phyloP scores from a whole-genome alignment of 2,888 invertebrate genomes.

The Noctua janthe region DNA sequence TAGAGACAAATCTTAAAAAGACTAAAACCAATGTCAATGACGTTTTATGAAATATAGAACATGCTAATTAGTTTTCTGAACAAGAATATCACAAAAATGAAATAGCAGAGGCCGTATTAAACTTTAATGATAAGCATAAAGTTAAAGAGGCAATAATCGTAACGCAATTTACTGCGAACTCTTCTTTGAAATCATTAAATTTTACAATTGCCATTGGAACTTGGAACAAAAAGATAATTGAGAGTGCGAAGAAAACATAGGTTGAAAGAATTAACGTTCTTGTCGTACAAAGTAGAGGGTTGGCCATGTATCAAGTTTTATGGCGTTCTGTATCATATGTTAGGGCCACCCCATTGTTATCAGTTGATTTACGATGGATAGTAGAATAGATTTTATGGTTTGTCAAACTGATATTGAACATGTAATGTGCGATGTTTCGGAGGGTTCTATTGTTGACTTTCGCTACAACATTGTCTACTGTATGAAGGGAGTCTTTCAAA shows the following conservation, averaged over 20 bases:
- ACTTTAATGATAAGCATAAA: constrained; percentile 38
- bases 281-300: constrained; percentile 44
- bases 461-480: constrained; percentile 60
- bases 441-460: constrained; percentile 66
- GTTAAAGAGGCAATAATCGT: constrained; percentile 42
- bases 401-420: constrained; percentile 78
- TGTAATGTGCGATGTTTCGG: constrained; percentile 66
- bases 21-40: constrained; percentile 22
- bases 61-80: constrained; percentile 10
- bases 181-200: constrained; percentile 41
- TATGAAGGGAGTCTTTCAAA: constrained; percentile 51
- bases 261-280: constrained; percentile 34
- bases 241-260: constrained; percentile 15
- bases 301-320: constrained; percentile 48
- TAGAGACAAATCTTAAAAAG: not conserved
- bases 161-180: constrained; percentile 39
- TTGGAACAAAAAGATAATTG: constrained; percentile 44
- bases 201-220: constrained; percentile 36
- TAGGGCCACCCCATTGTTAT: constrained; percentile 68
- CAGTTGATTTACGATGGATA: constrained; percentile 75
- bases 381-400: constrained; percentile 80
- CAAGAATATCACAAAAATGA: constrained; percentile 13
- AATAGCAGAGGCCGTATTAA: constrained; percentile 27
- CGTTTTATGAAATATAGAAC: constrained; percentile 16
- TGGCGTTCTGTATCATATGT: constrained; percentile 49